A percentile compares a stretch with the other conserved stretches of the same genome.
Evolutionary conservation across 2,113 vertebrate genomes (phyloP).

Genomic region (Xenopus borealis): DNA sequence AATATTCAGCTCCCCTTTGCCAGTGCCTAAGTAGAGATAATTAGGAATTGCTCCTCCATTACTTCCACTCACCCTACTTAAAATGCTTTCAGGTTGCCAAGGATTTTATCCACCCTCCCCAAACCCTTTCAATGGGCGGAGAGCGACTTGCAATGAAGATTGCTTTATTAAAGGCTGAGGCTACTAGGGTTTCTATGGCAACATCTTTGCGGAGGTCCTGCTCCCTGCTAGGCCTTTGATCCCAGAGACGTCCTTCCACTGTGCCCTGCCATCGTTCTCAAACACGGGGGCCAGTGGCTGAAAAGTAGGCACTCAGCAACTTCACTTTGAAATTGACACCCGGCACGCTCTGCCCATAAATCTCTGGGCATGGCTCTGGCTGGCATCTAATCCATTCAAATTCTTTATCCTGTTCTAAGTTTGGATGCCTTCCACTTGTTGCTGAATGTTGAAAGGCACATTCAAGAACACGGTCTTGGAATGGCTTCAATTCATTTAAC

Average conservation of each 20-base stretch:
- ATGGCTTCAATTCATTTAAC: conserved; percentile 8
- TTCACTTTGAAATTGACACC: conserved; percentile 54
- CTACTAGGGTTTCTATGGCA: conserved; percentile 72
- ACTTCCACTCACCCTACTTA: conserved; percentile 47
- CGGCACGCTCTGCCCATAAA: conserved; percentile 51
- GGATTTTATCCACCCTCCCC: conserved; percentile 33
- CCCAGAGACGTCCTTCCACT: conserved; percentile 59
- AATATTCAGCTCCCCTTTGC: conserved; percentile 18
- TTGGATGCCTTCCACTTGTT: conserved; percentile 58
- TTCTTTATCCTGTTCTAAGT: conserved; percentile 18
- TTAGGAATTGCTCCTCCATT: background rate
- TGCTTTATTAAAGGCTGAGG: conserved; percentile 62
- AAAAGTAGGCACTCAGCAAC: conserved; percentile 46
- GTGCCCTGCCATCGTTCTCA: conserved; percentile 55
- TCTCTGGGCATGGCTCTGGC: conserved; percentile 43
- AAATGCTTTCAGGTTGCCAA: conserved; percentile 60
- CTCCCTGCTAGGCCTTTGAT: conserved; percentile 75
- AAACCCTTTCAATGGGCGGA: conserved; percentile 45
- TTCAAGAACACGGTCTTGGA: conserved; percentile 38
- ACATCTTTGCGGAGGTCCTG: conserved; percentile 70
- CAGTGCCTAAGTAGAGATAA: conserved; percentile 22
- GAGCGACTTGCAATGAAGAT: conserved; percentile 60
- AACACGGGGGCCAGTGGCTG: conserved; percentile 50
- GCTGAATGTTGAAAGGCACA: conserved; percentile 41
- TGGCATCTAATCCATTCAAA: conserved; percentile 27